Conservation (phyloP, 2,888 invertebrate species). For the Eupithecia tripunctaria region DNA sequence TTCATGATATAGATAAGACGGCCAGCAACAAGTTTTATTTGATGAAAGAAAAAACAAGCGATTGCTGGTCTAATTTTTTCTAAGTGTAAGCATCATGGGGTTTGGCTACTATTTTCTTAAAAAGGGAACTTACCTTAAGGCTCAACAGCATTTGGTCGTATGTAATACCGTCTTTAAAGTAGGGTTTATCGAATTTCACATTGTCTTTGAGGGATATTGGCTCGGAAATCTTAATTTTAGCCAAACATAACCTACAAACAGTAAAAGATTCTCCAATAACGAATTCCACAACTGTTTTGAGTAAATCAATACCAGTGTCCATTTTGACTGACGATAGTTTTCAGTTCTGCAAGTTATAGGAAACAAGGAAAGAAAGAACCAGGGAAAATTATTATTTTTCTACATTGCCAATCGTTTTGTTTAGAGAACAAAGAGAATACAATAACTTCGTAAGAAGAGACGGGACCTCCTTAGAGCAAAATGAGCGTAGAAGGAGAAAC, state of each 20-base stretch:
- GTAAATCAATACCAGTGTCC: not conserved
- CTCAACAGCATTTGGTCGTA: slow-evolving; percentile 7
- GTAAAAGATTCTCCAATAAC: not conserved
- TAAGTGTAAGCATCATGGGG: too few relatives aligned
- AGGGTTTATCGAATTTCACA: not conserved
- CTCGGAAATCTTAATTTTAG: not conserved
- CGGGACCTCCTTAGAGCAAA: too few relatives aligned
- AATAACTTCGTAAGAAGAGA: too few relatives aligned
- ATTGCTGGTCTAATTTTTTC: too few relatives aligned
- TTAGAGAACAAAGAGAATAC: too few relatives aligned
- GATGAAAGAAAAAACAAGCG: not conserved
- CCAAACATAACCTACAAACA: slow-evolving; percentile 15
- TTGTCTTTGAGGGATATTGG: not conserved
- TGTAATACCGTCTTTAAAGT: not conserved
- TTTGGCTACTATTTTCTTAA: too few relatives aligned
- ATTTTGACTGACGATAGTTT: not conserved
- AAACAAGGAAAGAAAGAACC: too few relatives aligned
- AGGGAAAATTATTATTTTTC: too few relatives aligned
- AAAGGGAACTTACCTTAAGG: not conserved
- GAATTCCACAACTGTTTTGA: slow-evolving; percentile 1
- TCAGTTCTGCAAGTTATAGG: not conserved
- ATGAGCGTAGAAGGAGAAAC: too few relatives aligned
- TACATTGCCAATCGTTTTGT: too few relatives aligned
- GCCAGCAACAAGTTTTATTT: not conserved
- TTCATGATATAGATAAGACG: not conserved